Percentiles rank a stretch among this genome's conserved stretches.
These are phyloP conservation scores for Leptopilina syphax DNA, from an alignment of 2,888 invertebrate genomes.

Conservation along the genomic window DNA sequence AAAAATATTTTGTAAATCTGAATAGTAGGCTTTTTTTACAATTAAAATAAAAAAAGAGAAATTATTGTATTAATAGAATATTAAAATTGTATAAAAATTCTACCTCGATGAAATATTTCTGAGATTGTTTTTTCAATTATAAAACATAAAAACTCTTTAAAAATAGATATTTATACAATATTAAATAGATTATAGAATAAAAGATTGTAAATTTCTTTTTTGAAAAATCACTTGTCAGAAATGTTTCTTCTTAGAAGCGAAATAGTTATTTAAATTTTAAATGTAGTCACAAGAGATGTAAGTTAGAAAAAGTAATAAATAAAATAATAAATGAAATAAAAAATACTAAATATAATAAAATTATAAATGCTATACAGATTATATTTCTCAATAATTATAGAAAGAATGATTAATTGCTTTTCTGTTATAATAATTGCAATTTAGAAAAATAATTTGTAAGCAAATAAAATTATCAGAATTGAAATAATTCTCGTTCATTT, in stretches of 20 bases:
- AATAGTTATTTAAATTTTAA: slow-evolving; percentile 41
- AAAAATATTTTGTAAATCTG: neutral
- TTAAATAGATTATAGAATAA: neutral
- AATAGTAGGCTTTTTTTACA: neutral
- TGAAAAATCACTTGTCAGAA: slow-evolving; percentile 32
- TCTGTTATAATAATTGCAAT: slow-evolving; percentile 43
- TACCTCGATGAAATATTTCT: slow-evolving; percentile 22
- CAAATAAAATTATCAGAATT: slow-evolving; percentile 61
- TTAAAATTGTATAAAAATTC: slow-evolving; percentile 19
- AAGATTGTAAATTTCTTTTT: slow-evolving; percentile 21
- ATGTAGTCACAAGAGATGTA: slow-evolving; percentile 52
- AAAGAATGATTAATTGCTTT: slow-evolving; percentile 46
- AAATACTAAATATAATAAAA: slow-evolving; percentile 20
- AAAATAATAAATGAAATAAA: too few relatives aligned
- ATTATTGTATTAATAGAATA: neutral
- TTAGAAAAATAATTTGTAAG: slow-evolving; percentile 68
- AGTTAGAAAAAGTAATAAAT: slow-evolving; percentile 48
- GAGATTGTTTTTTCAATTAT: neutral
- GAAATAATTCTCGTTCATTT: slow-evolving; percentile 16
- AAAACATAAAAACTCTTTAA: neutral
- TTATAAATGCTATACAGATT: slow-evolving; percentile 43
- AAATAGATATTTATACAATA: neutral
- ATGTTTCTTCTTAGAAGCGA: neutral
- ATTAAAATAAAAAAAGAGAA: neutral
- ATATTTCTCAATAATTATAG: slow-evolving; percentile 53